phyloP scores from a whole-genome alignment of 2,797 vertebrate genomes.

The Choloepus didactylus region DNA sequence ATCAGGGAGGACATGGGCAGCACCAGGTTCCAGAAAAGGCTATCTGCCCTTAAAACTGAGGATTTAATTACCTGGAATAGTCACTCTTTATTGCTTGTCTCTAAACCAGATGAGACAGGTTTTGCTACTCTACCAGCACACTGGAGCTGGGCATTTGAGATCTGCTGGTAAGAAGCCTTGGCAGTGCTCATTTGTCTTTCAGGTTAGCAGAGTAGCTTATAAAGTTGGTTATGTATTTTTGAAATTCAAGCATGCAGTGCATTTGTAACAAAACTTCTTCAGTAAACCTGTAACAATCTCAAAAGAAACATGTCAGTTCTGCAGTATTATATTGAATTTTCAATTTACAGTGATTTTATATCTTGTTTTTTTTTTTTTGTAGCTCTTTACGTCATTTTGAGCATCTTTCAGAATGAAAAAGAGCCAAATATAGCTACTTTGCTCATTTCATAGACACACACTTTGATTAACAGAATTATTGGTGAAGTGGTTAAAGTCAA shows the following conservation, averaged over 20 bases:
- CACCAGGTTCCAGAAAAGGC: constrained; percentile 43
- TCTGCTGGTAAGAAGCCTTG: constrained; percentile 66
- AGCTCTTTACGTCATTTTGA: background rate
- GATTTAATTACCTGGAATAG: constrained; percentile 63
- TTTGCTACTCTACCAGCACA: background rate
- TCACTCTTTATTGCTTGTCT: constrained; percentile 36
- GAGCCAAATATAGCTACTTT: background rate
- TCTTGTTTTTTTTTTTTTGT: background rate
- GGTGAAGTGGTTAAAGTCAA: background rate
- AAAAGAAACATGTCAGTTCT: background rate
- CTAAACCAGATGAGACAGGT: background rate
- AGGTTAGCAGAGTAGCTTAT: constrained; percentile 72
- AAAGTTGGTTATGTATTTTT: constrained; percentile 58
- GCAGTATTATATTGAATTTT: background rate
- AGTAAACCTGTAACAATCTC: constrained; percentile 56
- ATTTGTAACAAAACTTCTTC: constrained; percentile 45
- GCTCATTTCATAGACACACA: constrained; percentile 11
- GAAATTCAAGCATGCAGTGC: constrained; percentile 40
- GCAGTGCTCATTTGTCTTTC: constrained; percentile 71
- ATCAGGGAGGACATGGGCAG: constrained; percentile 29
- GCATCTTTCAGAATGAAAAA: background rate
- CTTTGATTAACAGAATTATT: constrained; percentile 26
- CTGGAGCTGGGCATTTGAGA: background rate
- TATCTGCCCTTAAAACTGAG: background rate
- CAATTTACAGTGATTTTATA: background rate